Evolutionary conservation across 1,140 invertebrate genomes (phyloP), one percentile per base, ranked within the genome.

Genomic region (Nixonia krombeini): DNA sequence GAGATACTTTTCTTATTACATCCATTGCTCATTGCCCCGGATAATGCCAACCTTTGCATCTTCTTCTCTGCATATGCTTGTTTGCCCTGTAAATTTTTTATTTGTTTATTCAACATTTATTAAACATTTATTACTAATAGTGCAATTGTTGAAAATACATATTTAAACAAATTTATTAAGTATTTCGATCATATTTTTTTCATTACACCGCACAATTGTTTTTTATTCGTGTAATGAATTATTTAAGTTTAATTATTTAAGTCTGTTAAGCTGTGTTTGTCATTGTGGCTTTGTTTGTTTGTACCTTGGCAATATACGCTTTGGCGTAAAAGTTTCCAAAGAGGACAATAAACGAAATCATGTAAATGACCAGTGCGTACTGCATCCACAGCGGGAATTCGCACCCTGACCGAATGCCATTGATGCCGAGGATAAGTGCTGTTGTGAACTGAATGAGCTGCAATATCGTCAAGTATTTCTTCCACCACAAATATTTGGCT

Each of bases 301-400:
- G 70, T 83, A 92, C 91, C 88, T 91, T 91, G 40, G 90, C 89
- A 68, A 92, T 87, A 68, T 95, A 95, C 0, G 92, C 92, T 74
- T 93, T 92, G 53, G 90, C 88, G 76, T 96, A 97, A 84, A 97
- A 97, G 81, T 96, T 95, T 57, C 94, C 92, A 81, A 97, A 97
- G 8, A 97, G 88, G 0, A 94, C 88, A 70, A 97, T 92, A 76
- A 97, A 96, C 13, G 93, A 94, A 70, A 94, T 88, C 90, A 96
- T 96, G 85, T 97, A 97, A 58, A 94, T 85, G 51, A 96, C 92
- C 25, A 97, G 89, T 3, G 93, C 92, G 82, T 94, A 96, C 76
- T 96, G 94, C 94, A 97, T 96, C 95, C 95, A 97, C 15, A 93
- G 79, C 0, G 96, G 95, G 79, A 96, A 97, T 56, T 93, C 91